Evolutionary conservation across 2,888 invertebrate genomes (phyloP).

Genomic region (Tinea trinotella): DNA sequence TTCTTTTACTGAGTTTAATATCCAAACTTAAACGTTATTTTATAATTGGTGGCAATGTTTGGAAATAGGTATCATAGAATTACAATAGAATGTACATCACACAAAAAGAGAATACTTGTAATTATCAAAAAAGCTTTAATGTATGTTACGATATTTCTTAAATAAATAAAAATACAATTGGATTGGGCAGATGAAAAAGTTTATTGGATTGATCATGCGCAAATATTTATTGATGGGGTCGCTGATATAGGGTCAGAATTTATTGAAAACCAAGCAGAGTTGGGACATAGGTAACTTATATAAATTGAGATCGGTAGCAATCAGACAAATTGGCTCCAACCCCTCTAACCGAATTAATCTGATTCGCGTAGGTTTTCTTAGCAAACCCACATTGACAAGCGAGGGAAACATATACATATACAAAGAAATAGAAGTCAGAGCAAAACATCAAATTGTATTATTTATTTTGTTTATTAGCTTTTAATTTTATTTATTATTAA

Average conservation of each 20-base stretch:
- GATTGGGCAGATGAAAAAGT: slow-evolving; percentile 41
- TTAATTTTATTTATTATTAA: too few relatives aligned
- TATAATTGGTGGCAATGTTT: too few relatives aligned
- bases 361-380: slow-evolving; percentile 60
- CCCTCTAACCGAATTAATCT: slow-evolving; percentile 68
- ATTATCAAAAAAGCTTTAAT: too few relatives aligned
- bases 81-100: too few relatives aligned
- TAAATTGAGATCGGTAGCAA: slow-evolving; percentile 66
- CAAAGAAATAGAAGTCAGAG: slow-evolving; percentile 19
- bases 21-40: too few relatives aligned
- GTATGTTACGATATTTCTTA: slow-evolving; percentile 23
- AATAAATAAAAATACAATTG: slow-evolving; percentile 43
- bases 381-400: slow-evolving; percentile 49
- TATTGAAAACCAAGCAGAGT: slow-evolving; percentile 58
- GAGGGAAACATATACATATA: slow-evolving; percentile 35
- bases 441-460: too few relatives aligned
- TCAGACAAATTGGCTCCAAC: slow-evolving; percentile 73
- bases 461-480: too few relatives aligned
- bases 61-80: too few relatives aligned
- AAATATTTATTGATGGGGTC: slow-evolving; percentile 70
- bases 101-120: too few relatives aligned
- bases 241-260: slow-evolving; percentile 65
- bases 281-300: slow-evolving; percentile 54
- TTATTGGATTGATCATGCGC: slow-evolving; percentile 69
- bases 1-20: too few relatives aligned